Evolutionary conservation across 2,113 vertebrate genomes (phyloP).

Genomic region (Hymenochirus boettgeri): DNA sequence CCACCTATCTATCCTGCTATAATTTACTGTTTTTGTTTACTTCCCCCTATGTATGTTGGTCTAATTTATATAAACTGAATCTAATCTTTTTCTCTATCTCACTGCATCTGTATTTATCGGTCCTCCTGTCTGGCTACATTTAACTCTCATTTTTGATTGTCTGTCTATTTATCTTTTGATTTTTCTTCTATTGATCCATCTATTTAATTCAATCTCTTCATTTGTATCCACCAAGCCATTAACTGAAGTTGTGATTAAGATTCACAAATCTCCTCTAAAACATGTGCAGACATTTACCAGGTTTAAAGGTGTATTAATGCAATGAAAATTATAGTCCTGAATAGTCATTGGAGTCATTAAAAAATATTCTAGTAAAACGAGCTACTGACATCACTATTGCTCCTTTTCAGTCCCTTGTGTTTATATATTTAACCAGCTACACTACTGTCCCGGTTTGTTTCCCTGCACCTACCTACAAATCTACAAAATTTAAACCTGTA

Average conservation of each 20-base stretch:
- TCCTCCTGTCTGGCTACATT: conserved; percentile 1
- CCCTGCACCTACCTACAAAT: too few species aligned
- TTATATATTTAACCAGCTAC: too few species aligned
- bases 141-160: conserved; percentile 10
- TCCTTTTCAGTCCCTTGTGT: too few species aligned
- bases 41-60: not conserved
- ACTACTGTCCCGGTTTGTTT: too few species aligned
- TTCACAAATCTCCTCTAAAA: not conserved
- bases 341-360: too few species aligned
- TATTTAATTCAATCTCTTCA: not conserved
- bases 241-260: not conserved
- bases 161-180: conserved; percentile 1
- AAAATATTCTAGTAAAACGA: too few species aligned
- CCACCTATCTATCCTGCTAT: not conserved
- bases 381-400: too few species aligned
- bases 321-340: too few species aligned
- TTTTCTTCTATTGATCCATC: conserved; percentile 6
- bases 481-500: too few species aligned
- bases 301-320: too few species aligned
- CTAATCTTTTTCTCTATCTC: conserved; percentile 2
- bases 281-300: not conserved
- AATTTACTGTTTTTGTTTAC: conserved; percentile 5
- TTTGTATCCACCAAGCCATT: not conserved
- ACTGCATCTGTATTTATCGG: not conserved
- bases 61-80: conserved; percentile 12